Conservation (phyloP, 2,797 vertebrate genomes). For the Myotis daubentonii region DNA sequence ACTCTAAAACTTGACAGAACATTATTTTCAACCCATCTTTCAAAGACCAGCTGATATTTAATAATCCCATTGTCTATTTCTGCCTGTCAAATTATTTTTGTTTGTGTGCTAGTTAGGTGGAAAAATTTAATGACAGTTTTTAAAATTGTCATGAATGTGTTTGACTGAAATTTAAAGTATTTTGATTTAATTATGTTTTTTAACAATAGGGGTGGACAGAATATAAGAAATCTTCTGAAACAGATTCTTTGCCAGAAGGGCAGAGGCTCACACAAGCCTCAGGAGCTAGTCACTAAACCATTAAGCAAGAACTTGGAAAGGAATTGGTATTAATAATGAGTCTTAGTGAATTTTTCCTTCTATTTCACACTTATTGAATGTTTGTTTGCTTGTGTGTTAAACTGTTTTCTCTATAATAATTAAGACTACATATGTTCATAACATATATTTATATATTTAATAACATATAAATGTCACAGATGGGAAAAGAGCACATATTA, state of each 20-base stretch:
- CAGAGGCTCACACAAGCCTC: neutral
- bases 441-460: neutral
- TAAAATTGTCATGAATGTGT: conserved; percentile 14
- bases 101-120: conserved; percentile 42
- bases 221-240: neutral
- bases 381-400: neutral
- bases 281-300: neutral
- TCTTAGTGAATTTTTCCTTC: neutral
- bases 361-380: neutral
- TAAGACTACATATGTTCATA: neutral
- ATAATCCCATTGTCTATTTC: conserved; percentile 30
- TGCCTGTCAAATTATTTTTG: conserved; percentile 62
- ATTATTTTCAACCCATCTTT: conserved; percentile 36
- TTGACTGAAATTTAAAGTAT: conserved; percentile 7
- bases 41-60: conserved; percentile 41
- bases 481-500: neutral
- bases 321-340: neutral
- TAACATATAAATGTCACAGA: neutral
- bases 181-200: neutral
- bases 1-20: conserved; percentile 21
- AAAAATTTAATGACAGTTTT: conserved; percentile 42
- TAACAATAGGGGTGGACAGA: neutral
- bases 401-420: neutral
- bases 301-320: conserved; percentile 2
- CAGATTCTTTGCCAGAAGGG: neutral